These are phyloP conservation scores for Apis mellifera DNA, from an alignment of 1,140 invertebrate genomes.

Conservation along the genomic window DNA sequence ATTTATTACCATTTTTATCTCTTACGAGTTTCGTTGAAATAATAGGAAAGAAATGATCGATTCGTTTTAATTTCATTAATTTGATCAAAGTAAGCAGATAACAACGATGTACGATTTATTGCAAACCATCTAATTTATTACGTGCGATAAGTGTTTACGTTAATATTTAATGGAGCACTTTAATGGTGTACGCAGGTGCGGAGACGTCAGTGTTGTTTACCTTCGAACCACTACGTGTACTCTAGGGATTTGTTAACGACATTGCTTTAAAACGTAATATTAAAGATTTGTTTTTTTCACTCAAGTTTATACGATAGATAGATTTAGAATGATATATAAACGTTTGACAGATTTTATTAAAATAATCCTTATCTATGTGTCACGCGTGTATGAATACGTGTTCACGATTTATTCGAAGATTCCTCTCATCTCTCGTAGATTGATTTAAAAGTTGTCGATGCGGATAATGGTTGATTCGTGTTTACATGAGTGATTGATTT, in stretches of 20 bases:
- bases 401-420: background rate
- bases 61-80: background rate
- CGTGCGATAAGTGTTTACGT: background rate
- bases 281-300: background rate
- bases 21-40: background rate
- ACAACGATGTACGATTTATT: background rate
- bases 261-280: background rate
- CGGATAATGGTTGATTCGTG: no score
- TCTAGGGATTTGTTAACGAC: constrained; percentile 1
- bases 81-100: background rate
- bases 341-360: background rate
- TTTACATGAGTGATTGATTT: no score
- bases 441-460: background rate
- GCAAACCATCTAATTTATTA: background rate
- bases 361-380: background rate
- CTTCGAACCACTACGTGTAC: background rate
- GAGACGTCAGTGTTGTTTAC: background rate
- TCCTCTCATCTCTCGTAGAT: background rate
- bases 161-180: background rate
- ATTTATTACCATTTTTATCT: no score
- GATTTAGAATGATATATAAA: background rate
- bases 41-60: background rate
- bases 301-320: background rate
- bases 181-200: background rate
- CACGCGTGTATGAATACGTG: no score